A percentile compares a stretch with the other conserved stretches of the same genome.
phyloP scores from a whole-genome alignment of 1,140 invertebrate genomes.

The Potamilus streckersoni region DNA sequence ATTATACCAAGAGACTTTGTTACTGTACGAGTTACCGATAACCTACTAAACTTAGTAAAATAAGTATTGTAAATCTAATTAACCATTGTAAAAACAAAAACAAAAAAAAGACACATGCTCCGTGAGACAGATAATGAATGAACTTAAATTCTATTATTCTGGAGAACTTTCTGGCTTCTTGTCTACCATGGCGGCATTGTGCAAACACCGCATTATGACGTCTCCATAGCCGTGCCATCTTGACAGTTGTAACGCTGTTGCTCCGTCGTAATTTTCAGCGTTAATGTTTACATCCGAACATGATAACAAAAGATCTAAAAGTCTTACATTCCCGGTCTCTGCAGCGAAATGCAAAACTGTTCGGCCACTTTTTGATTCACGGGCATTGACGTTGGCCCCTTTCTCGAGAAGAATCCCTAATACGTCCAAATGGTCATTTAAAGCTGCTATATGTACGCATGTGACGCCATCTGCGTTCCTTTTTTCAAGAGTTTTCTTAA shows the following conservation, averaged over 20 bases:
- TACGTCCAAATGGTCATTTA: constrained; percentile 5
- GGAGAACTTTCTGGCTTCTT: no score
- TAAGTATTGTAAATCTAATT: no score
- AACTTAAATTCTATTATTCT: no score
- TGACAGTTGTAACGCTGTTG: constrained; percentile 25
- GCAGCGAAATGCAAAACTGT: constrained; percentile 43
- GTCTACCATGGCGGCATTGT: no score
- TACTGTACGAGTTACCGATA: no score
- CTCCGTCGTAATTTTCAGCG: constrained; percentile 22
- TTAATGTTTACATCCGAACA: constrained; percentile 17
- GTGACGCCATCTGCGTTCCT: constrained; percentile 84
- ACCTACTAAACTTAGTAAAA: no score
- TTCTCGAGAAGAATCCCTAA: constrained; percentile 23
- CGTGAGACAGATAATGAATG: no score
- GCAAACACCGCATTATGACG: neutral
- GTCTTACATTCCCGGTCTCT: constrained; percentile 21
- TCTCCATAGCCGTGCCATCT: constrained; percentile 15
- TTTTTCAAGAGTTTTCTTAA: constrained; percentile 72
- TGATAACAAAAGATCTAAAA: constrained; percentile 20
- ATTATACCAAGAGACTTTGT: no score
- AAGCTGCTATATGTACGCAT: constrained; percentile 67
- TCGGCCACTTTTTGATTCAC: constrained; percentile 43
- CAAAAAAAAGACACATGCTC: no score
- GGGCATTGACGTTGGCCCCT: constrained; percentile 76
- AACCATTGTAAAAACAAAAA: no score